phyloP scores from a whole-genome alignment of 2,113 vertebrate species.

The Otus sunia region DNA sequence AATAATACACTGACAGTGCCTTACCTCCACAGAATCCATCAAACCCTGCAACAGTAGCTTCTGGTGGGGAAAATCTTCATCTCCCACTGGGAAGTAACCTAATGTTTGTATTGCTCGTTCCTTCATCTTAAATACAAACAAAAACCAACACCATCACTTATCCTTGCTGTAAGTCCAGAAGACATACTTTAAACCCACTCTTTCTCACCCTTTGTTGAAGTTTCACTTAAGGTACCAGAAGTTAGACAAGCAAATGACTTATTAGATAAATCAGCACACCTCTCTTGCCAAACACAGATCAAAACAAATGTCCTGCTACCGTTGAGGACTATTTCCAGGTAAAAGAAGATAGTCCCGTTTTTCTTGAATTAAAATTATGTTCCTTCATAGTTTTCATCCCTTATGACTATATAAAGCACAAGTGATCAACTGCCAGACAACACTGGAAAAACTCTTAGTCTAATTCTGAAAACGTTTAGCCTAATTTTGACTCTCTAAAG shows the following conservation, averaged over 20 bases:
- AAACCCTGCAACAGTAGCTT: conserved; percentile 93
- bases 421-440: background rate
- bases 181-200: background rate
- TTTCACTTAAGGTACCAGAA: background rate
- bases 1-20: background rate
- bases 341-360: background rate
- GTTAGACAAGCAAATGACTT: background rate
- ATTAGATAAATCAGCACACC: background rate
- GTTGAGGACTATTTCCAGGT: background rate
- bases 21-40: conserved; percentile 98
- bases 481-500: background rate
- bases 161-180: background rate
- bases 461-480: background rate
- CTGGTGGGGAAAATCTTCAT: conserved; percentile 92
- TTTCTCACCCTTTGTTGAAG: background rate
- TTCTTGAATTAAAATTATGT: background rate
- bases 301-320: background rate
- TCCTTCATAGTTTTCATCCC: background rate
- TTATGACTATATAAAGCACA: background rate
- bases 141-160: background rate
- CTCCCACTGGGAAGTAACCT: conserved; percentile 95
- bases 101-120: conserved; percentile 92
- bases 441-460: background rate
- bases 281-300: background rate
- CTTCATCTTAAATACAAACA: conserved; percentile 85